Conservation (phyloP, 2,797 vertebrate genomes). For the Morelia viridis region DNA sequence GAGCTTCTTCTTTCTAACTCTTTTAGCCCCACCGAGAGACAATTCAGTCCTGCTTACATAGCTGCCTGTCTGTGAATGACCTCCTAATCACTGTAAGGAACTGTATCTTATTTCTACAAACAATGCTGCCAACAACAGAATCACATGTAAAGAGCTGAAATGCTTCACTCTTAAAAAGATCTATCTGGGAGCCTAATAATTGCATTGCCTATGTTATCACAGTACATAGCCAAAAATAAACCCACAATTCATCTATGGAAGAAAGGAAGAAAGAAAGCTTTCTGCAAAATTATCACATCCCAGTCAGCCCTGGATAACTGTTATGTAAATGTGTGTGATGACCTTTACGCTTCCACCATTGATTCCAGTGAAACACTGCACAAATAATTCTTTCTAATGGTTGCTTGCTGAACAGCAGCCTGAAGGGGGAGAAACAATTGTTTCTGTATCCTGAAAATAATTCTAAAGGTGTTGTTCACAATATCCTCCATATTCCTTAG, state of each 20-base stretch:
- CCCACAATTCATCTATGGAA: neutral
- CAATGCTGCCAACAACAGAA: neutral
- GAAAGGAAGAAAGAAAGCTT: slow-evolving; percentile 9
- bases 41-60: no score
- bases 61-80: neutral
- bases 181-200: slow-evolving; percentile 4
- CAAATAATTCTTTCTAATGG: slow-evolving; percentile 16
- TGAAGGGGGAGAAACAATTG: neutral
- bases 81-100: neutral
- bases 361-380: neutral
- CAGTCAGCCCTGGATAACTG: slow-evolving; percentile 1
- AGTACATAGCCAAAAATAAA: slow-evolving; percentile 11
- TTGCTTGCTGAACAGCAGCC: neutral
- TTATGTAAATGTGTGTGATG: neutral
- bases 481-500: neutral
- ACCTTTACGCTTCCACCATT: slow-evolving; percentile 9
- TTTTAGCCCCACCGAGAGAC: neutral
- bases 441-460: neutral
- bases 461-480: neutral
- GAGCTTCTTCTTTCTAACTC: neutral
- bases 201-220: slow-evolving; percentile 16
- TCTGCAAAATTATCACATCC: slow-evolving; percentile 6
- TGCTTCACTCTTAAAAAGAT: slow-evolving; percentile 1
- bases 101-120: neutral
- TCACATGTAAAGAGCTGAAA: neutral